These are phyloP conservation scores for Limnephilus marmoratus DNA, from an alignment of 2,888 invertebrate species.

Conservation along the genomic window DNA sequence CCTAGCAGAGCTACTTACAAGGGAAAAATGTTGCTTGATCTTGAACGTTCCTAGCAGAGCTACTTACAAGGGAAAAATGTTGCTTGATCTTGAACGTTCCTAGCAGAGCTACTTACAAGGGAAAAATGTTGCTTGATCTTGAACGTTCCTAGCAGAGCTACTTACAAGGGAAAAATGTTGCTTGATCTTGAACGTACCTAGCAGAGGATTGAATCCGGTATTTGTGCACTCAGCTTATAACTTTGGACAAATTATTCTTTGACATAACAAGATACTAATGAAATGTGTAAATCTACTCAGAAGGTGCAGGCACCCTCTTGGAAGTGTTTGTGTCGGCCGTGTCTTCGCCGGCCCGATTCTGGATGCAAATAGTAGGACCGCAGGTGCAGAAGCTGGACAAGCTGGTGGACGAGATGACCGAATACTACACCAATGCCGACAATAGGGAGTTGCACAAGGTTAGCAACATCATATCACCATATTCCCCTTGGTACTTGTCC, in stretches of 20 bases:
- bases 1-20: too few relatives aligned
- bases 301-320: conserved; percentile 78
- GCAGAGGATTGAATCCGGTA: too few relatives aligned
- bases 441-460: conserved; percentile 80
- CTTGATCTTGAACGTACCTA: too few relatives aligned
- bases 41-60: too few relatives aligned
- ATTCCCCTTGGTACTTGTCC: background rate
- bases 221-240: too few relatives aligned
- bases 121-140: too few relatives aligned
- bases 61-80: too few relatives aligned
- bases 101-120: too few relatives aligned
- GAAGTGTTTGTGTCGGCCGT: conserved; percentile 93
- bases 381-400: conserved; percentile 87
- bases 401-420: conserved; percentile 89
- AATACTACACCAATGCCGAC: conserved; percentile 83
- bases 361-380: conserved; percentile 90
- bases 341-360: conserved; percentile 88
- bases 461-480: background rate
- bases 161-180: too few relatives aligned
- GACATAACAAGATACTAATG: background rate
- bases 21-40: too few relatives aligned
- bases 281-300: conserved; percentile 31
- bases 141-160: too few relatives aligned
- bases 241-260: background rate
- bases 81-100: too few relatives aligned